Conservation (phyloP, 2,797 vertebrate genomes). For the Alosa sapidissima region DNA sequence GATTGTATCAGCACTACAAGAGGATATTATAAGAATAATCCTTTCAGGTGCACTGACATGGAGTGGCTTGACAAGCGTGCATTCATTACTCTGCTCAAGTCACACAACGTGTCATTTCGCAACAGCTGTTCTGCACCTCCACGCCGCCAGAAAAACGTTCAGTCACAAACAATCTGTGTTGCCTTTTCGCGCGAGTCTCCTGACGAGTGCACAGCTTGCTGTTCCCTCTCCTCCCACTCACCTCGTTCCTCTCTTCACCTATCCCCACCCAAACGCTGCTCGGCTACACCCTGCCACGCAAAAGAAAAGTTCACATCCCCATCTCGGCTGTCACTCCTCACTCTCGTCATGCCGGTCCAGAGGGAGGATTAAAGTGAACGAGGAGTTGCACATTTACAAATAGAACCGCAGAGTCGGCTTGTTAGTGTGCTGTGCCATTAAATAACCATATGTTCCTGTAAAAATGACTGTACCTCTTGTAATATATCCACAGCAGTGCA, state of each 20-base stretch:
- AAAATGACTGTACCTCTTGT: neutral
- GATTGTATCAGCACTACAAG: neutral
- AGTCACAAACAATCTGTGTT: constrained; percentile 21
- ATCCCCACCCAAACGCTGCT: neutral
- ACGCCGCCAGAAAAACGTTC: neutral
- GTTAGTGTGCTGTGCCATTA: neutral
- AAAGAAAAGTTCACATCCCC: neutral
- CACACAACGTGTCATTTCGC: neutral
- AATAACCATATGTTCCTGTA: neutral
- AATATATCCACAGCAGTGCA: neutral
- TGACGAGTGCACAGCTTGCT: constrained; percentile 1
- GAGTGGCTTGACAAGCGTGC: neutral
- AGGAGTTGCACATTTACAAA: constrained; percentile 3
- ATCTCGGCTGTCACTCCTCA: neutral
- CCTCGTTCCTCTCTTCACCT: neutral
- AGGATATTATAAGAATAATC: neutral
- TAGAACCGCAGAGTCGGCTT: neutral
- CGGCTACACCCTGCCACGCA: neutral
- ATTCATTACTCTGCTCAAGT: neutral
- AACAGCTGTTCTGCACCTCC: constrained; percentile 13
- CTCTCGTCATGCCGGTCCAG: neutral
- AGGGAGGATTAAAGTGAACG: neutral
- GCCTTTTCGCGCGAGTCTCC: neutral
- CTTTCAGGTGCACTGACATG: neutral
- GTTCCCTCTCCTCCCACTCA: neutral